Evolutionary conservation across 2,113 vertebrate species (phyloP).

Genomic region (Probosciger aterrimus): DNA sequence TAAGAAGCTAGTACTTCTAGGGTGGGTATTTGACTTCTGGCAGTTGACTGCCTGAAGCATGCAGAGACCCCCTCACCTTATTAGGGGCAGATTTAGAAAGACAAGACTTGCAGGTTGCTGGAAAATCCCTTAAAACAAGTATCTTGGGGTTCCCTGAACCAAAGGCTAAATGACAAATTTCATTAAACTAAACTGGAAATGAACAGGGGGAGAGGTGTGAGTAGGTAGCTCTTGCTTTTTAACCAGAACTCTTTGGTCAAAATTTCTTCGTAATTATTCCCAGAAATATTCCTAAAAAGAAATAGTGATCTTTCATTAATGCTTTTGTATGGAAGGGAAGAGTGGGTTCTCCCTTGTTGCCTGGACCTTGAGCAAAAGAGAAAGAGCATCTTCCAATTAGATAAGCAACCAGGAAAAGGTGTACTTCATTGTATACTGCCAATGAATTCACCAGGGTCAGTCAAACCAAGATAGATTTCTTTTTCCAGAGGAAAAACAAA

Average conservation of each 20-base stretch:
- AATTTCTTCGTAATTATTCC: background rate
- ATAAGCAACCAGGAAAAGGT: background rate
- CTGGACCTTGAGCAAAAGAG: background rate
- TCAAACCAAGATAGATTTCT: background rate
- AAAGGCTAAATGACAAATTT: background rate
- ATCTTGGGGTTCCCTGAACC: background rate
- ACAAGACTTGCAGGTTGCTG: background rate
- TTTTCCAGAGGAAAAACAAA: background rate
- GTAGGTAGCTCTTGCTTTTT: background rate
- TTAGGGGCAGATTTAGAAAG: background rate
- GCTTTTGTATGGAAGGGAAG: background rate
- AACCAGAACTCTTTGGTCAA: background rate
- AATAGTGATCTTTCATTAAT: background rate
- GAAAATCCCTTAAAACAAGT: background rate
- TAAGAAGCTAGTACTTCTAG: background rate
- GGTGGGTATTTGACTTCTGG: background rate
- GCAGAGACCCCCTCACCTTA: background rate
- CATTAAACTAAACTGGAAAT: background rate
- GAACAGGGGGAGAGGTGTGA: background rate
- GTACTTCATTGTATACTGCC: background rate
- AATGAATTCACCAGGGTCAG: background rate
- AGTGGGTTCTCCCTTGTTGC: background rate
- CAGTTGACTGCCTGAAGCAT: background rate
- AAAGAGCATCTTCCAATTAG: background rate
- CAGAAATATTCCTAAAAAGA: background rate